Evolutionary conservation across 2,113 vertebrate species (phyloP), one percentile per base, ranked within the genome.

Genomic region (Bothrops jararaca): DNA sequence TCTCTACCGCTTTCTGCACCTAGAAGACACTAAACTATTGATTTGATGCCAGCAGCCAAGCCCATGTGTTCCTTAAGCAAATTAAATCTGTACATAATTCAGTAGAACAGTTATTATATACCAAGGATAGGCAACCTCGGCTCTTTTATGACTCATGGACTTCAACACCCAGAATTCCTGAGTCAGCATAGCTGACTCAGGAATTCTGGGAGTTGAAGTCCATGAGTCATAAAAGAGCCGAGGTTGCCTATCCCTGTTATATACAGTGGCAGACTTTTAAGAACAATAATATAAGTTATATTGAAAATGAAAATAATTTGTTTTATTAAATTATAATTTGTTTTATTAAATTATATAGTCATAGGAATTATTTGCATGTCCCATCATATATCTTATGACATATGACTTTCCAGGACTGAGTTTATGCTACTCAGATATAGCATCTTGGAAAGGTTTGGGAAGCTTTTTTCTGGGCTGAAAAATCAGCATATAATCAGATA

Each of bases 361-460:
- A 42, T 23, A 85, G 23, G 34, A 26, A 85, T 85, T n/a, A 45
- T 6, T 85, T 42, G 50, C 50, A 53, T 74, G 9, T 74, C 52
- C 8, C 60, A 52, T 34, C 60, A 29, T n/a, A 48, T 64, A 26
- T 42, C 24, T 15, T 42, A 3, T 5, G 39, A 42, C 11, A 45
- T 56, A 90, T 34, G 15, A 85, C n/a, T 57, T 0, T 1, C 18
- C 11, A 18, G 18, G 18, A 48, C 23, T 90, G 26, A 88, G 4
- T 3, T 11, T 90, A 89, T 92, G 7, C 13, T 34, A 48, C 1
- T 56, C 42, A 26, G 9, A 9, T 91, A 4, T 2, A 34, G 4
- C 0, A 0, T 0, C 0, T 56, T 91, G 93, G 13, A 39, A 50
- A 88, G 57, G 8, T 58, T 0, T 12, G 34, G 4, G 69, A 34